Percentiles rank a stretch among this genome's conserved stretches.
Conservation (phyloP, 2,113 vertebrate species). For the Loxodonta africana region DNA sequence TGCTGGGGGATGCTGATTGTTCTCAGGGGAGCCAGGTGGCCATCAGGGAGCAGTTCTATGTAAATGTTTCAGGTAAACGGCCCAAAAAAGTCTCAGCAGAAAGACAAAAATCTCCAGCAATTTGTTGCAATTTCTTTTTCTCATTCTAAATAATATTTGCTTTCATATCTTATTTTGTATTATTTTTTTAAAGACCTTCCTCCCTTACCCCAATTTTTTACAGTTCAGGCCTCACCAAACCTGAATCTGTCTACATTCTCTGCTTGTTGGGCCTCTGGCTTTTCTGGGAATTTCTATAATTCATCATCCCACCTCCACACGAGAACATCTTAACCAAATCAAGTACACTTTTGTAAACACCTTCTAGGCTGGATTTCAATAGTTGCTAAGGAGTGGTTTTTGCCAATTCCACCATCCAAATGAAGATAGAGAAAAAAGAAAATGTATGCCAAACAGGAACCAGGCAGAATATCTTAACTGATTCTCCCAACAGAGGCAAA, state of each 20-base stretch:
- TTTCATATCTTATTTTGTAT: neutral
- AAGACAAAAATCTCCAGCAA: neutral
- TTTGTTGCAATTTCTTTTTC: neutral
- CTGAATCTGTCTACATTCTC: neutral
- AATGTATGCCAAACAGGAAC: neutral
- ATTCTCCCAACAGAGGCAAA: neutral
- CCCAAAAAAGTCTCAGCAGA: neutral
- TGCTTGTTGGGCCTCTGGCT: neutral
- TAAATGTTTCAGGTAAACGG: constrained; percentile 25
- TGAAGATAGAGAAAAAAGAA: neutral
- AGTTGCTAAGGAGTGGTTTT: neutral
- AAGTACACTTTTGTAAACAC: neutral
- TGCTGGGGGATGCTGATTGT: neutral
- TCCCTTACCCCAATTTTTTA: neutral
- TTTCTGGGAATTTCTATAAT: constrained; percentile 4
- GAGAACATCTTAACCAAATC: neutral
- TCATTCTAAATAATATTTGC: neutral
- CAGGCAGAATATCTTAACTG: neutral
- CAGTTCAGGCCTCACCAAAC: neutral
- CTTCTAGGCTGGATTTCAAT: neutral
- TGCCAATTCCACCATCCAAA: neutral
- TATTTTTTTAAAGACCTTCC: neutral
- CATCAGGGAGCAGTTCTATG: neutral
- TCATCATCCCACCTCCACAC: neutral
- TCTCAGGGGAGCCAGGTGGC: neutral